Evolutionary conservation across 1,140 invertebrate species (phyloP).

Genomic region (Aphis craccivora): DNA sequence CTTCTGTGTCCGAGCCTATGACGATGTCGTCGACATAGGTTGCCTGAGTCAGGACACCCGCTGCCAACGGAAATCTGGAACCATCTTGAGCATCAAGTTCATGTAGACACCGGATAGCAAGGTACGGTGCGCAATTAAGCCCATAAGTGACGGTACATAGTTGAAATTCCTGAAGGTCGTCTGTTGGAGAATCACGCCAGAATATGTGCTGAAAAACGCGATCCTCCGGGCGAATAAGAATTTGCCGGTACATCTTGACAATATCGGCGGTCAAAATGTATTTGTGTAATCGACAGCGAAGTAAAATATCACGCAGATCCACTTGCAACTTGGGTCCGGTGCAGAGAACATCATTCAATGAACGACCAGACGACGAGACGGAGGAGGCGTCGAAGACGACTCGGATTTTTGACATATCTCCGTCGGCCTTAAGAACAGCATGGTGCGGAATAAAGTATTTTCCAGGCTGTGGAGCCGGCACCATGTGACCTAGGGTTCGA

Average conservation of each 20-base stretch:
- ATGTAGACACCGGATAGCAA: background rate
- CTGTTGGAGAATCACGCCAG: slow-evolving; percentile 61
- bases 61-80: background rate
- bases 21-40: background rate
- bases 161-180: background rate
- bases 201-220: slow-evolving; percentile 63
- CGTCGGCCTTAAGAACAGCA: background rate
- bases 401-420: slow-evolving; percentile 54
- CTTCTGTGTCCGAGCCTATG: background rate
- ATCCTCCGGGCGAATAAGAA: slow-evolving; percentile 59
- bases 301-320: background rate
- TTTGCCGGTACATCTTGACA: slow-evolving; percentile 54
- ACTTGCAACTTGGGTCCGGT: background rate
- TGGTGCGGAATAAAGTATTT: background rate
- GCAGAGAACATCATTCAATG: slow-evolving; percentile 10
- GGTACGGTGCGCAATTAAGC: background rate
- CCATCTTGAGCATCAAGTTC: background rate
- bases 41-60: background rate
- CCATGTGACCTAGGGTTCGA: background rate
- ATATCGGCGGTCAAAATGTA: slow-evolving; percentile 9
- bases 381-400: slow-evolving; percentile 64
- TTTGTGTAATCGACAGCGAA: background rate
- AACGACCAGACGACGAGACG: background rate
- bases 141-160: background rate
- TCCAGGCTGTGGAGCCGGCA: background rate